These are phyloP conservation scores for Neomonachus schauinslandi DNA, from an alignment of 2,113 vertebrate genomes.

Conservation along the genomic window DNA sequence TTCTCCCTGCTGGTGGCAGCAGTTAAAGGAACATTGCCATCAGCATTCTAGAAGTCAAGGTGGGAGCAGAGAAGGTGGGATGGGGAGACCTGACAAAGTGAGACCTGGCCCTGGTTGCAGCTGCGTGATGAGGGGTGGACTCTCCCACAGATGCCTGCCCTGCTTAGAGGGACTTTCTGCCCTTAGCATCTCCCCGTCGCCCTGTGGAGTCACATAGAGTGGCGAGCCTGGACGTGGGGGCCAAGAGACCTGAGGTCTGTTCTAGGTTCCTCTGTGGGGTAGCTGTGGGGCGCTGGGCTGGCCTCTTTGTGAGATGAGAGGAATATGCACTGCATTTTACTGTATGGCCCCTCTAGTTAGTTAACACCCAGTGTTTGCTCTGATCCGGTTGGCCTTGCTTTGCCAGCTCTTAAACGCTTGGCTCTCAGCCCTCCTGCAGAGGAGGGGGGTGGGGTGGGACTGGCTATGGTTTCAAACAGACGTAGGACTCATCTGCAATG, in stretches of 20 bases:
- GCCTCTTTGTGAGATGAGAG: neutral
- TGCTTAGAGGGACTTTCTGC: neutral
- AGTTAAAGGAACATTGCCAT: neutral
- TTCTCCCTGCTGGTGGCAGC: neutral
- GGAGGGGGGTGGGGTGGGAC: neutral
- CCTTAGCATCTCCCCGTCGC: neutral
- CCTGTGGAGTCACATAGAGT: too few species aligned
- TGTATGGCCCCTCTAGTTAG: neutral
- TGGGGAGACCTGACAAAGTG: neutral
- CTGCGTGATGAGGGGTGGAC: neutral
- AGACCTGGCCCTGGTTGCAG: neutral
- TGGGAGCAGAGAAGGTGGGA: neutral
- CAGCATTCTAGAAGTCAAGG: neutral
- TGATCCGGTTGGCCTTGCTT: neutral
- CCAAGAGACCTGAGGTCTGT: neutral
- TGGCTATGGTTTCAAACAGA: neutral
- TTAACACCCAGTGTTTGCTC: neutral
- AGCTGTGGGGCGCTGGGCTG: neutral
- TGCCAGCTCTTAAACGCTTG: neutral
- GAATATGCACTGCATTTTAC: accelerated
- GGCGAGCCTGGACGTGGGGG: neutral
- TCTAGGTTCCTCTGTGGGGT: neutral
- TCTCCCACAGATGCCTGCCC: neutral
- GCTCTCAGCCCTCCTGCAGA: neutral
- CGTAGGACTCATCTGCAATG: too few species aligned